Conservation (phyloP, 2,113 vertebrate genomes). For the Anoplopoma fimbria region DNA sequence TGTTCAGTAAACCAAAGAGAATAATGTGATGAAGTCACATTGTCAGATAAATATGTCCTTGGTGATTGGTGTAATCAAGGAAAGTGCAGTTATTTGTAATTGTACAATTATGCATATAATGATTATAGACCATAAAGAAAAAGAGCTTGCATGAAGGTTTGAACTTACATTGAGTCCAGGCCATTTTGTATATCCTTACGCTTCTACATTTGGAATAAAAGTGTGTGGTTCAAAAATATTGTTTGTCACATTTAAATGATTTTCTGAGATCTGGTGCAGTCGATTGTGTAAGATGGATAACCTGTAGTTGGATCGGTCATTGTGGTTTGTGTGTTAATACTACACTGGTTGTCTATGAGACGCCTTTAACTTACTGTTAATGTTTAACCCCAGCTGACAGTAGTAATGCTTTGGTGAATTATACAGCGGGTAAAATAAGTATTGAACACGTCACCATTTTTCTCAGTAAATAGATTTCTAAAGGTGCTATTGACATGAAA, state of each 20-base stretch:
- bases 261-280: background rate
- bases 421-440: no score
- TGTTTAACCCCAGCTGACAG: background rate
- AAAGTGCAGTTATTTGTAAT: constrained; percentile 5
- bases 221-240: constrained; percentile 14
- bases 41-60: background rate
- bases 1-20: constrained; percentile 47
- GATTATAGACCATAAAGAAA: background rate
- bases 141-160: constrained; percentile 6
- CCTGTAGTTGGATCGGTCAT: background rate
- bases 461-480: no score
- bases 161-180: background rate
- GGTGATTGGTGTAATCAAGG: background rate
- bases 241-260: background rate
- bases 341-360: background rate
- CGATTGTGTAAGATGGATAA: background rate
- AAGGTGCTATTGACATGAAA: no score
- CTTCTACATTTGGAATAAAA: constrained; percentile 51
- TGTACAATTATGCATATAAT: background rate
- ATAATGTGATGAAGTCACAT: background rate
- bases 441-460: no score
- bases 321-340: background rate
- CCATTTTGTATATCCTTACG: background rate
- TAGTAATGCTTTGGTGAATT: background rate
- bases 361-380: background rate